Base-by-base conservation (phyloP, 1,140 invertebrate species). In the Riptortus pedestris region DNA sequence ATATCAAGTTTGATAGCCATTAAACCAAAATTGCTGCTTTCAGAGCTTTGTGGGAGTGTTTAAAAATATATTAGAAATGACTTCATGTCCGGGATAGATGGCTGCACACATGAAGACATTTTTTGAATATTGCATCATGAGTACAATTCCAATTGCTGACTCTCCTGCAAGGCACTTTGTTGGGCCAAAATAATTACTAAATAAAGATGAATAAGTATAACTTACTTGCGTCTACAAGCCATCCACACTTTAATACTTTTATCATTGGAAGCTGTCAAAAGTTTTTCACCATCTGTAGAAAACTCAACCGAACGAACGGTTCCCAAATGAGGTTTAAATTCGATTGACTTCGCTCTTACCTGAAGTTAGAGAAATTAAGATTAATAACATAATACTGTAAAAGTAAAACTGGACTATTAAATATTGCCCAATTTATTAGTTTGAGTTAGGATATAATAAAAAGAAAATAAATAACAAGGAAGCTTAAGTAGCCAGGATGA, bases 251-350 rank as follows among this genome's bases (percentile, higher is more conserved):
- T 66, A 16, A 63, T 27, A 38, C 38, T 63, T 80, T 95, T 94
- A 71, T 95, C 92, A 79, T 93, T 88, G 2, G 91, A 92, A 22
- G 87, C 84, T 57, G 90, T 92, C 18, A 90, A 72, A 31, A 93
- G 74, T 77, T 83, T 72, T 68, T 81, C 75, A 0, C 86, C 86
- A 76, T 90, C 86, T n/a, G 80, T 79, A 71, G 85, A 88, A 71
- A 93, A 94, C 67, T 85, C 79, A 1, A 94, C 83, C 65, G 85
- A 87, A 52, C 89, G 78, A 1, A 95, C 87, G 31, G 85, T 80
- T 63, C 83, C 82, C 48, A 80, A 82, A 74, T 95, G 91, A 20
- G 88, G 85, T 74, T 83, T 82, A 73, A 93, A 92, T 72, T 88
- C 85, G 14, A 79, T 74, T 1, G 81, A 83, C 63, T 86, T 84